phyloP scores from a whole-genome alignment of 2,888 invertebrate species.

The Micoletzkya japonica region DNA sequence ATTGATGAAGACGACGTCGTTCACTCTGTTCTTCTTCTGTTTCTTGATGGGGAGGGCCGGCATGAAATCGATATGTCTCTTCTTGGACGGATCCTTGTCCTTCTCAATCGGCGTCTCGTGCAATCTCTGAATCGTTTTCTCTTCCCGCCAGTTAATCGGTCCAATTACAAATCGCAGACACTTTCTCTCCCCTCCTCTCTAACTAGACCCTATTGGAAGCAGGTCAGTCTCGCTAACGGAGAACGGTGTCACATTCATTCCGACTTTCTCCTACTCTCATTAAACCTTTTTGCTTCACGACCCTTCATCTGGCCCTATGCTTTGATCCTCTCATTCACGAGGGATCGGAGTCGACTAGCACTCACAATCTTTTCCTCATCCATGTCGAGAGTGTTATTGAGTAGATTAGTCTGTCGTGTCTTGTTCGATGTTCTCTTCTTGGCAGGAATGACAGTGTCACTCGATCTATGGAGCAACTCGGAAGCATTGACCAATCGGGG shows the following conservation, averaged over 20 bases:
- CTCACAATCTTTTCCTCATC: constrained; percentile 23
- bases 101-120: constrained; percentile 16
- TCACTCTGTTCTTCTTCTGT: constrained; percentile 40
- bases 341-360: background rate
- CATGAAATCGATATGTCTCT: constrained; percentile 11
- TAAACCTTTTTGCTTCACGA: too few relatives aligned
- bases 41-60: constrained; percentile 47
- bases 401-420: constrained; percentile 1
- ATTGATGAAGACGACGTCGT: constrained; percentile 59
- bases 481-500: constrained; percentile 2
- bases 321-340: too few relatives aligned
- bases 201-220: constrained; percentile 2
- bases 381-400: constrained; percentile 23
- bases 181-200: constrained; percentile 11
- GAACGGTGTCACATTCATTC: constrained; percentile 8
- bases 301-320: too few relatives aligned
- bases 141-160: background rate
- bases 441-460: background rate
- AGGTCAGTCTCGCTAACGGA: background rate
- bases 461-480: background rate
- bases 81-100: background rate
- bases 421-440: constrained; percentile 16
- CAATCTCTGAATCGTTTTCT: constrained; percentile 4
- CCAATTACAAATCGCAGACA: constrained; percentile 20
- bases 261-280: background rate